Conservation (phyloP, 1,140 invertebrate genomes). For the Brachionus calyciflorus region DNA sequence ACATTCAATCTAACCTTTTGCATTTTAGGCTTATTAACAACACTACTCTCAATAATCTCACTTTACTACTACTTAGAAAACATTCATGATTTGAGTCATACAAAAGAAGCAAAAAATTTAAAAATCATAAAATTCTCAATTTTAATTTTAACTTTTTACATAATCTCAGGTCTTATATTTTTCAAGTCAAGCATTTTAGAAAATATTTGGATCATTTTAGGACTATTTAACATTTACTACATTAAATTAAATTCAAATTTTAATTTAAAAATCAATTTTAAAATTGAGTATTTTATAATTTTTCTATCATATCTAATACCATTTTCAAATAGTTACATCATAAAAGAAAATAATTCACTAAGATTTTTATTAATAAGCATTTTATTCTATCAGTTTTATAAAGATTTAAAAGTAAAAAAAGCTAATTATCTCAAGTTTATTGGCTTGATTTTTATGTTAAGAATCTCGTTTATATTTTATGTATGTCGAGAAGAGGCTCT, state of each 20-base stretch:
- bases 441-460: neutral
- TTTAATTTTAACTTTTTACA: too few species aligned
- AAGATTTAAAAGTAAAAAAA: neutral
- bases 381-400: neutral
- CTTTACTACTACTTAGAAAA: neutral
- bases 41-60: neutral
- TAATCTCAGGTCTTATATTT: too few species aligned
- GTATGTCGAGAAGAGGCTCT: slow-evolving; percentile 40
- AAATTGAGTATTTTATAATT: slow-evolving; percentile 4
- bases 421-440: neutral
- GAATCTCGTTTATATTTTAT: slow-evolving; percentile 14
- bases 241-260: too few species aligned
- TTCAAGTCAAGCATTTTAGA: too few species aligned
- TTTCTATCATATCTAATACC: slow-evolving; percentile 7
- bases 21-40: neutral
- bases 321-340: slow-evolving; percentile 29
- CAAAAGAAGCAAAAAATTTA: too few species aligned
- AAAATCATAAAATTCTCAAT: too few species aligned
- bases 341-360: slow-evolving; percentile 25
- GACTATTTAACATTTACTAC: too few species aligned
- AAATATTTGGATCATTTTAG: too few species aligned
- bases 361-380: neutral
- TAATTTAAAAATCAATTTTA: too few species aligned
- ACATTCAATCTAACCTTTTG: slow-evolving; percentile 19
- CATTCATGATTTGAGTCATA: too few species aligned